phyloP scores from a whole-genome alignment of 2,113 vertebrate genomes.

The Merops nubicus region DNA sequence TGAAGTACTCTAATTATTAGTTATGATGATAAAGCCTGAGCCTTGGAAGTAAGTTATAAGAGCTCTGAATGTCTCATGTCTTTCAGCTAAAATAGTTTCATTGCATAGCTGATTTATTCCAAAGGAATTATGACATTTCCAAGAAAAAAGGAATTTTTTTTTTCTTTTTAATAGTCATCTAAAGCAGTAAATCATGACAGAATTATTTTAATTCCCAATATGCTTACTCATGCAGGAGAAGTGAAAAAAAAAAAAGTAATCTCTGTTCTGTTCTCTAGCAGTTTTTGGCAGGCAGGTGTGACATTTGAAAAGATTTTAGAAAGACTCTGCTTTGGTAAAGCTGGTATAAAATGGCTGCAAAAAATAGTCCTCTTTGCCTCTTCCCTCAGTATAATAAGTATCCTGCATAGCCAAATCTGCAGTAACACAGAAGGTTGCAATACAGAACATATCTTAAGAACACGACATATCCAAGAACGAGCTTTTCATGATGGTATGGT shows the following conservation, averaged over 20 bases:
- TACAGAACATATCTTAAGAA: not conserved
- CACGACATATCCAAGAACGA: not conserved
- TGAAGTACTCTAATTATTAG: not conserved
- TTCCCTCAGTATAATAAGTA: not conserved
- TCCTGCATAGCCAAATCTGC: not conserved
- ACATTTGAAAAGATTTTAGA: not conserved
- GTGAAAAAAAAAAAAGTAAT: not conserved
- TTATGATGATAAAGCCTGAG: not conserved
- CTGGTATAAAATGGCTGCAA: not conserved
- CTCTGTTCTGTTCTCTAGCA: not conserved
- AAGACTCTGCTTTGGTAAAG: not conserved
- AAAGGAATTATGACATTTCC: slow-evolving; percentile 36
- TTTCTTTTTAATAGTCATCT: not conserved
- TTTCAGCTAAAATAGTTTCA: slow-evolving; percentile 32
- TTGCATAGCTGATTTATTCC: not conserved
- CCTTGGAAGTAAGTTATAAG: not conserved
- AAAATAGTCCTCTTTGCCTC: not conserved
- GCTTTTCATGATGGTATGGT: not conserved
- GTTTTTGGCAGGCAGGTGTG: not conserved
- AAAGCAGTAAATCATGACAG: not conserved
- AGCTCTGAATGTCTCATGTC: not conserved
- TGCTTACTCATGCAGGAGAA: not conserved
- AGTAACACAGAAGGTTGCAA: not conserved
- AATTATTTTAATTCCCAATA: not conserved
- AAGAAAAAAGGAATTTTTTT: not conserved